Base-by-base conservation (phyloP, 1,140 invertebrate genomes). In the Euwallacea similis region DNA sequence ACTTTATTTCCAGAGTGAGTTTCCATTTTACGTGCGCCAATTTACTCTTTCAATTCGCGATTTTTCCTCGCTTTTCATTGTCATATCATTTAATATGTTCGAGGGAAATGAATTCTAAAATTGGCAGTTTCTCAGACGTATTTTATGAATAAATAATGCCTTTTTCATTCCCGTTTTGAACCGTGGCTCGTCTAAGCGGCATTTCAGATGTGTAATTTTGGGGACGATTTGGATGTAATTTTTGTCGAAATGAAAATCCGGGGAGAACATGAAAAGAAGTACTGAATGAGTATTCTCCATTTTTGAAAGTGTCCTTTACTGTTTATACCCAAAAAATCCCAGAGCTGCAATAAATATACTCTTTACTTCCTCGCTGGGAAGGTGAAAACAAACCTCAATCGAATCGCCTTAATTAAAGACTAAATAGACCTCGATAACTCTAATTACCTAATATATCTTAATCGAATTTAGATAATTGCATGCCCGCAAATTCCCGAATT, bases 1-100 rank as follows among this genome's bases (percentile, higher is more conserved):
- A 74, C 72, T 69, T 74, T 74, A 71, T 66, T 71, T 69, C 33
- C 59, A 13, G 9, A 64, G 10, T 64, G 43, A 33, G 62, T 64
- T 64, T 64, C 42, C n/a, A 64, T 64, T 64, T 64, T 33, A 21
- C 62, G 13, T 41, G 62, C 15, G 43, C 62, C 46, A 61, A 61
- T 61, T 61, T 43, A 61, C 33, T 53, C 62, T 64, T 64, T 64
- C 62, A 64, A 64, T 47, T 64, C 47, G n/a, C 62, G 15, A 64
- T 64, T 64, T 64, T 53, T 61, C 10, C 46, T 44, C 62, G 59
- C 59, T 61, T 64, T 64, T 64, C 62, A 64, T 61, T 64, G 62
- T 53, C 43, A 41, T 64, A 64, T 64, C 62, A 64, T 64, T 64
- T 64, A 64, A 64, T 64, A 64, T 64, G 42, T 64, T 64, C 43